A percentile compares a stretch with the other conserved stretches of the same genome.
phyloP scores from a whole-genome alignment of 1,140 invertebrate species.

The Acromyrmex heyeri region DNA sequence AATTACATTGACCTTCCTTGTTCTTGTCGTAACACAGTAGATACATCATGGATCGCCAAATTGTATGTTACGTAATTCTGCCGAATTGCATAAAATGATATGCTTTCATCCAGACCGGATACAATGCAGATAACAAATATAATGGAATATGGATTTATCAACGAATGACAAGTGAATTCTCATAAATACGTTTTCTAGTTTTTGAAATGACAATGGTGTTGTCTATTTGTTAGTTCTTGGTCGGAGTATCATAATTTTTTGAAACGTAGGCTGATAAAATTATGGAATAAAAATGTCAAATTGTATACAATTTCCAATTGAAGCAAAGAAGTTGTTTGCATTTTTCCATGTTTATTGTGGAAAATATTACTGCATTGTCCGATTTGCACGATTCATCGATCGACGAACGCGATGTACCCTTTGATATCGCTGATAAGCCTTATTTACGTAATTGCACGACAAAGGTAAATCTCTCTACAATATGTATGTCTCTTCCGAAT shows the following conservation, averaged over 20 bases:
- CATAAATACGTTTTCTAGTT: neutral
- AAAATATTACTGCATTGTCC: neutral
- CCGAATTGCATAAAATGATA: neutral
- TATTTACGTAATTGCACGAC: constrained; percentile 27
- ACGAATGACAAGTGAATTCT: neutral
- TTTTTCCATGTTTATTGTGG: neutral
- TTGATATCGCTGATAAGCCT: neutral
- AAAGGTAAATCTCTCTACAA: neutral
- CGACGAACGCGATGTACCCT: neutral
- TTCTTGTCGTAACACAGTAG: neutral
- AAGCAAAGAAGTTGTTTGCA: no score
- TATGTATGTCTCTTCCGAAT: neutral
- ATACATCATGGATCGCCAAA: constrained; percentile 19
- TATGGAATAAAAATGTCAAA: no score
- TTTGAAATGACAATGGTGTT: neutral
- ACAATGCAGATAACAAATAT: neutral
- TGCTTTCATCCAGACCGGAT: neutral
- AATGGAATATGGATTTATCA: constrained; percentile 14
- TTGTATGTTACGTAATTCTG: neutral
- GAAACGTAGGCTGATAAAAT: no score
- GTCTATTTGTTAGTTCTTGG: neutral
- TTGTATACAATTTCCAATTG: no score
- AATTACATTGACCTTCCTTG: neutral
- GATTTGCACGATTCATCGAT: neutral
- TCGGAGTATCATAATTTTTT: no score